A percentile compares a stretch with the other conserved stretches of the same genome.
phyloP scores from a whole-genome alignment of 2,888 invertebrate genomes.

The Aquatica leii region DNA sequence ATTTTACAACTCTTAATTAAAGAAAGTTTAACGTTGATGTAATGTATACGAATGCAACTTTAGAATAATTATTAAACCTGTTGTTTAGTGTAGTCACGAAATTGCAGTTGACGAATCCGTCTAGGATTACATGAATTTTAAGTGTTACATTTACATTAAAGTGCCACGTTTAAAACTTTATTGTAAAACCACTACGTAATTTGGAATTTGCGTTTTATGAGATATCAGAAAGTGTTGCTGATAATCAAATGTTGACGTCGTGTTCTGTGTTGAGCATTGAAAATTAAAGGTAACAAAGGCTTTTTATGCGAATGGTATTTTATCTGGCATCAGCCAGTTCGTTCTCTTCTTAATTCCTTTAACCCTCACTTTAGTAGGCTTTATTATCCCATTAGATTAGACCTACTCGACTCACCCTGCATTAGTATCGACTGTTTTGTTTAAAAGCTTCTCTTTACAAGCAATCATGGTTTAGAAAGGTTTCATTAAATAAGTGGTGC shows the following conservation, averaged over 20 bases:
- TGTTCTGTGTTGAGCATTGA: conserved; percentile 27
- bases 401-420: conserved; percentile 28
- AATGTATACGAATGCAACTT: too few species aligned
- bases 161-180: background rate
- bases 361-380: conserved; percentile 35
- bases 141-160: too few species aligned
- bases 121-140: background rate
- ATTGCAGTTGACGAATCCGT: background rate
- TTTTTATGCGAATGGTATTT: conserved; percentile 32
- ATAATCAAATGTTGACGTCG: conserved; percentile 27
- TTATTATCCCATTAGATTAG: conserved; percentile 35
- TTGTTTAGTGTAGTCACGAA: too few species aligned
- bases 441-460: conserved; percentile 35
- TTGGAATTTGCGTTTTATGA: conserved; percentile 8
- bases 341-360: conserved; percentile 32
- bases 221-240: conserved; percentile 14
- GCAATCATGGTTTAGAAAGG: conserved; percentile 25
- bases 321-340: conserved; percentile 29
- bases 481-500: conserved; percentile 31
- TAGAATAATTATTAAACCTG: too few species aligned
- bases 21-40: too few species aligned
- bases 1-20: too few species aligned
- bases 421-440: conserved; percentile 36
- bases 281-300: conserved; percentile 35
- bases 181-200: background rate